Evolutionary conservation across 1,140 invertebrate species (phyloP).

Genomic region (Drosophila murphyi): DNA sequence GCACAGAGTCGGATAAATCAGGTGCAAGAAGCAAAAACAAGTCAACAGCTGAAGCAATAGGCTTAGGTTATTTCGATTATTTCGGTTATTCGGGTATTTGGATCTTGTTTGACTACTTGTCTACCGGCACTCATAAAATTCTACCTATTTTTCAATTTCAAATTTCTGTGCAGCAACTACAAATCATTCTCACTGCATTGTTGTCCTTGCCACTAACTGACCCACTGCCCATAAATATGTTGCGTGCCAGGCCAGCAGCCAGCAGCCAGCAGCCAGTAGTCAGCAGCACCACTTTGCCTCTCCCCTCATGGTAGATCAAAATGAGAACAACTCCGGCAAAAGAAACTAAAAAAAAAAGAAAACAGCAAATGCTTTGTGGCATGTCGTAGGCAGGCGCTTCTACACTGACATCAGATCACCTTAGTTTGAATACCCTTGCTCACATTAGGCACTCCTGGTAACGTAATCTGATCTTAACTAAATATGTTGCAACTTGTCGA

Average conservation of each 20-base stretch:
- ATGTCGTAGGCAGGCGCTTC: constrained; percentile 53
- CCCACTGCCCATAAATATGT: constrained; percentile 79
- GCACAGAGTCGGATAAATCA: constrained; percentile 4
- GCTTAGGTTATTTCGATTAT: neutral
- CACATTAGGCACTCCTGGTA: no score
- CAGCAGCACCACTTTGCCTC: constrained; percentile 6
- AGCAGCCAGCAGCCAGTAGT: constrained; percentile 17
- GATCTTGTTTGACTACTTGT: constrained; percentile 50
- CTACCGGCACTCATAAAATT: constrained; percentile 77
- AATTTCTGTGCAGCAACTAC: constrained; percentile 76
- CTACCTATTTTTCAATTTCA: constrained; percentile 83
- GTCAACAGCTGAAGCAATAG: neutral
- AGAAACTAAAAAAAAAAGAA: constrained; percentile 29
- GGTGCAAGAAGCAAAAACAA: neutral
- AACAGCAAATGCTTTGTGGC: constrained; percentile 63
- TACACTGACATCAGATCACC: neutral
- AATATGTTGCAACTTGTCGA: no score
- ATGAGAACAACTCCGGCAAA: constrained; percentile 39
- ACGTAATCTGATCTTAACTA: no score
- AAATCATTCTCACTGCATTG: constrained; percentile 70
- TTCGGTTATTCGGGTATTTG: constrained; percentile 1
- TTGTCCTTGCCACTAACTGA: constrained; percentile 65
- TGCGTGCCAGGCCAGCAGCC: constrained; percentile 63
- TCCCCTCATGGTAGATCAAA: constrained; percentile 60
- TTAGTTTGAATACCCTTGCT: neutral